Base-by-base conservation (phyloP, 2,113 vertebrate species). In the human (Homo sapiens) region DNA sequence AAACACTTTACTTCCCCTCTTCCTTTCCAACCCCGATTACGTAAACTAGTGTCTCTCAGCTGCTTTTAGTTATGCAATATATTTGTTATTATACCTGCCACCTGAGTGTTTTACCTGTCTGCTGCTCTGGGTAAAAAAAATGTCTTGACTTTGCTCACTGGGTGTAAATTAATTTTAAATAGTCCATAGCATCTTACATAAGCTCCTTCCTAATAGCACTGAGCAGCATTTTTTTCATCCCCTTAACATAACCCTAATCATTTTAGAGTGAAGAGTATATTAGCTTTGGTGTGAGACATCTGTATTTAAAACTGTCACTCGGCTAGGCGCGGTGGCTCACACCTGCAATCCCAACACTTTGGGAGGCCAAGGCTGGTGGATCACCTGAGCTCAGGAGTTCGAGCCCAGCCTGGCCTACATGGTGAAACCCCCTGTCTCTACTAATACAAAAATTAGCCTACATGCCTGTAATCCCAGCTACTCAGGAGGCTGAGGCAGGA, bases 61-160 rank as follows among this genome's bases (percentile, higher is more conserved):
- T 97, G 90, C 81, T 94, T 79, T 80, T 83, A 87, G 75, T 97
- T 96, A 85, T 50, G 83, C 50, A 97, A 89, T 91, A 32, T 83
- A 94, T 88, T 93, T 95, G 78, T 43, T 45, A 25, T 93, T 61
- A 70, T 57, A 76, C 45, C 38, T 85, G 57, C 23, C 35, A 55
- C n/a, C 35, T 85, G 78, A 84, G 32, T 70, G 23, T 75, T 59
- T 64, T 32, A 88, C 9, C n/a, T 96, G 18, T 40, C 61, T 83
- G 48, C 43, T n/a, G 38, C 70, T 80, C 25, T 81, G 35, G 61
- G 27, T 76, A 72, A 93, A 90, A 61, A 55, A 79, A 81, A 13
- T 9, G 90, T 40, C 59, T 78, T 82, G 43, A 75, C 57, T 92
- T 88, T 96, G 83, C 43, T 90, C 66, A 95, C 13, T 89, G 80